Conservation (phyloP, 2,797 vertebrate species). For the Phataginus tetradactyla region DNA sequence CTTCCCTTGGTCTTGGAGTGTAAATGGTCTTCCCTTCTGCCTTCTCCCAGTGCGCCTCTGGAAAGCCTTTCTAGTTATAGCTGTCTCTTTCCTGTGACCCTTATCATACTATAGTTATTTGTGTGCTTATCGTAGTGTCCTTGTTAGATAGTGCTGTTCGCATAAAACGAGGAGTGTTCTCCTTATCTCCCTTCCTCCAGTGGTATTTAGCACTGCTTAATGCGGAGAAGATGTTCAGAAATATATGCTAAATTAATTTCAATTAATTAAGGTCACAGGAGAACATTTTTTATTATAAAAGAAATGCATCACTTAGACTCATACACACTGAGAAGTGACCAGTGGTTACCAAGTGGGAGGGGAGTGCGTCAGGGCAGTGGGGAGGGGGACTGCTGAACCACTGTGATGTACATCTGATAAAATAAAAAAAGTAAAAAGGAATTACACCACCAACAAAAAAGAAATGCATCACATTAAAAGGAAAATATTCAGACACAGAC, state of each 20-base stretch:
- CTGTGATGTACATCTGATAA: too few species aligned
- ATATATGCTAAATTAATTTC: not conserved
- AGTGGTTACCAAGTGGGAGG: too few species aligned
- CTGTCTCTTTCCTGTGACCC: not conserved
- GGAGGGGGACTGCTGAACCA: too few species aligned
- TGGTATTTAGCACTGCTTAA: not conserved
- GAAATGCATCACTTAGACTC: not conserved
- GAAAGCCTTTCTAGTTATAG: not conserved
- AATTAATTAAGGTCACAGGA: not conserved
- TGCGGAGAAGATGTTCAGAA: slow-evolving; percentile 18
- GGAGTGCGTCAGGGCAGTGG: too few species aligned
- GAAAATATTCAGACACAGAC: not conserved
- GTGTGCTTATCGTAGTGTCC: not conserved
- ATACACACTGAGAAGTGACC: too few species aligned
- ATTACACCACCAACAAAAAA: not conserved
- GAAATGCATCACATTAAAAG: slow-evolving; percentile 17
- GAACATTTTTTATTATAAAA: not conserved
- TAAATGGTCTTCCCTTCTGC: not conserved
- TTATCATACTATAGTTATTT: not conserved
- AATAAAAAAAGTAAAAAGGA: too few species aligned
- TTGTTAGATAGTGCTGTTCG: not conserved
- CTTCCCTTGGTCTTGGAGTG: not conserved
- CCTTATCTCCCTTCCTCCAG: not conserved
- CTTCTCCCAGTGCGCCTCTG: not conserved
- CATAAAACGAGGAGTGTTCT: not conserved